These are phyloP conservation scores for Tethea ocularis DNA, from an alignment of 2,888 invertebrate species.

Conservation along the genomic window DNA sequence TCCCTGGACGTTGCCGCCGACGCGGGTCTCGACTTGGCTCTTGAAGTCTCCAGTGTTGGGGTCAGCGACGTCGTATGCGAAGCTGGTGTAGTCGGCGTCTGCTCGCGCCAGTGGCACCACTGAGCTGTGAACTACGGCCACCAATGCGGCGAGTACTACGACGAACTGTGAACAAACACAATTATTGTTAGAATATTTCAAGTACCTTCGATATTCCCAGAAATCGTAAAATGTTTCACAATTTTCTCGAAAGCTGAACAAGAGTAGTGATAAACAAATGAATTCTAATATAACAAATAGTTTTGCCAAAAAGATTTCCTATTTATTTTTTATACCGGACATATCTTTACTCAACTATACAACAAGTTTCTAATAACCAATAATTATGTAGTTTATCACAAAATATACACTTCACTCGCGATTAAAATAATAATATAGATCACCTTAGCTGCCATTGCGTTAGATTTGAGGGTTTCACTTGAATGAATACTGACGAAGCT, in stretches of 20 bases:
- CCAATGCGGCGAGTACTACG: slow-evolving; percentile 70
- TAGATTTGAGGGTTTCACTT: slow-evolving; percentile 63
- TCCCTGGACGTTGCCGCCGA: slow-evolving; percentile 79
- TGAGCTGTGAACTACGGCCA: slow-evolving; percentile 67
- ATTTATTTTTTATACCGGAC: too few species aligned
- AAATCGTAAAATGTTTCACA: too few species aligned
- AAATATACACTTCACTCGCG: slow-evolving; percentile 36
- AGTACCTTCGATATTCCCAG: not conserved
- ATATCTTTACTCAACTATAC: not conserved
- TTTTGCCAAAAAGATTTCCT: not conserved
- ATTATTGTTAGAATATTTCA: not conserved
- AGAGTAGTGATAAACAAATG: too few species aligned
- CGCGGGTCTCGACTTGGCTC: slow-evolving; percentile 81
- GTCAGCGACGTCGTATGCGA: slow-evolving; percentile 83
- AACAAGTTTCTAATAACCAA: not conserved
- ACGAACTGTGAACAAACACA: slow-evolving; percentile 60
- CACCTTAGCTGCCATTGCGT: slow-evolving; percentile 80
- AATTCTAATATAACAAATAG: not conserved
- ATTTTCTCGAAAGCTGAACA: too few species aligned
- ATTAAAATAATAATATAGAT: slow-evolving; percentile 42
- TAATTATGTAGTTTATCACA: slow-evolving; percentile 5
- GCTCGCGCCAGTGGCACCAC: slow-evolving; percentile 81
- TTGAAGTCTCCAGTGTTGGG: slow-evolving; percentile 83
- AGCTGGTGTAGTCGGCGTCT: slow-evolving; percentile 79
- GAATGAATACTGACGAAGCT: slow-evolving; percentile 64